These are phyloP conservation scores for Meteorus cinctellus DNA, from an alignment of 2,888 invertebrate species.

Conservation along the genomic window DNA sequence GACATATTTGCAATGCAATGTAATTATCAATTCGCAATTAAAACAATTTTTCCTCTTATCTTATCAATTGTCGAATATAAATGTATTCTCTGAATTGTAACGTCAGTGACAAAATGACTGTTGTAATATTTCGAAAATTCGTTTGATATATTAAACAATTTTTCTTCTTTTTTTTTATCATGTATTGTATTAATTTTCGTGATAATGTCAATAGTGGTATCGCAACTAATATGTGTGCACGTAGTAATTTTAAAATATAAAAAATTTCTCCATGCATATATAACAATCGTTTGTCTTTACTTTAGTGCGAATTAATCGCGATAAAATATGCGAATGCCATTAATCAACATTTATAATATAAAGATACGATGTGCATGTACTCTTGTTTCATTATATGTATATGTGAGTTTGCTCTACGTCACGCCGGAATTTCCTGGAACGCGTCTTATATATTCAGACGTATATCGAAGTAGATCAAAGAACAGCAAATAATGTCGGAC, in stretches of 20 bases:
- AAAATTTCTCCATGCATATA: too few species aligned
- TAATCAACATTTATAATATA: constrained; percentile 12
- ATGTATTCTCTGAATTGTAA: too few species aligned
- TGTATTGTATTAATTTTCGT: neutral
- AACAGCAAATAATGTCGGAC: constrained; percentile 20
- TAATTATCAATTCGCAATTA: too few species aligned
- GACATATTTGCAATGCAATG: too few species aligned
- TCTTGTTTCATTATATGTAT: neutral
- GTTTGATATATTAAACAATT: neutral
- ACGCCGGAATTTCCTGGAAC: constrained; percentile 31
- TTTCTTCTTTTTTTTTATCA: neutral
- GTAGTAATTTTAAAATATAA: too few species aligned
- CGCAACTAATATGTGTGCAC: neutral
- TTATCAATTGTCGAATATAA: too few species aligned
- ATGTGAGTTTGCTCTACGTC: neutral
- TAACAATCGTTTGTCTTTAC: neutral
- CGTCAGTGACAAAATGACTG: too few species aligned
- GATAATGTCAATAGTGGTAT: neutral
- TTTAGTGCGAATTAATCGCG: constrained; percentile 9
- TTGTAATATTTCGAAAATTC: too few species aligned
- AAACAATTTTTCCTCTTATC: too few species aligned
- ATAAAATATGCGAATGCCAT: constrained; percentile 4
- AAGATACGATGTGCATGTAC: neutral
- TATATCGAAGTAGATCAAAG: constrained; percentile 38
- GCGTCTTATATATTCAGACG: constrained; percentile 9